Conservation (phyloP, 1,140 invertebrate genomes). For the Cylas formicarius region DNA sequence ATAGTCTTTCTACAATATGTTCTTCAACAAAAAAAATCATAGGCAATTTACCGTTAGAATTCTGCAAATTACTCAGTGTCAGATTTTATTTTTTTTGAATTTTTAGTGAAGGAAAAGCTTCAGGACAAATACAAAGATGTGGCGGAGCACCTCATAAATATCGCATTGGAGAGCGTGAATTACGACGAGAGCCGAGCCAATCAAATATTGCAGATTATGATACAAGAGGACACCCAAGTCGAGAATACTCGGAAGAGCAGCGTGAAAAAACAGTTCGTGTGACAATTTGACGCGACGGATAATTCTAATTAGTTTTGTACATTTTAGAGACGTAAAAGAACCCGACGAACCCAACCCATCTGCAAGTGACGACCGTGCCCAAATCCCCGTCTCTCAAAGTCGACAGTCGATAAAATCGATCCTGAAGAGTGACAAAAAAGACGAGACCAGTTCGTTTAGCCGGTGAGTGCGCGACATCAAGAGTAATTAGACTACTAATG, state of each 20-base stretch:
- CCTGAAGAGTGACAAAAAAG: conserved; percentile 32
- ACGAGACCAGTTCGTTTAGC: conserved; percentile 7
- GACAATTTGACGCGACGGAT: not conserved
- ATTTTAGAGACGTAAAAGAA: not conserved
- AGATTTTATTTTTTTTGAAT: conserved; percentile 21
- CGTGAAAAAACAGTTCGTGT: conserved; percentile 16
- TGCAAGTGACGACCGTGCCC: not conserved
- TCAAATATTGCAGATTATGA: conserved; percentile 67
- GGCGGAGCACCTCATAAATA: conserved; percentile 68
- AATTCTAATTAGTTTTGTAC: not conserved
- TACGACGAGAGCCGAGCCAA: conserved; percentile 73
- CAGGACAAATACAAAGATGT: conserved; percentile 66
- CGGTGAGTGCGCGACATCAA: not conserved
- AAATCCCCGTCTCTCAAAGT: conserved; percentile 35
- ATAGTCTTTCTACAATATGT: no score
- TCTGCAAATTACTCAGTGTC: not conserved
- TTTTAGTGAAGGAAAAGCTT: conserved; percentile 64
- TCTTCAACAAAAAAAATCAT: no score
- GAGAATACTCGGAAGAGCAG: conserved; percentile 14
- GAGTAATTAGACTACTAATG: not conserved
- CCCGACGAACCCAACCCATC: not conserved
- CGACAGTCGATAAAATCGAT: conserved; percentile 38
- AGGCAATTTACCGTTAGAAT: no score
- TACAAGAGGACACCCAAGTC: conserved; percentile 47
- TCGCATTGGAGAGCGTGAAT: conserved; percentile 81